Evolutionary conservation across 2,888 invertebrate species (phyloP), one percentile per base, ranked within the genome.

Genomic region (Ophion ventricosus): DNA sequence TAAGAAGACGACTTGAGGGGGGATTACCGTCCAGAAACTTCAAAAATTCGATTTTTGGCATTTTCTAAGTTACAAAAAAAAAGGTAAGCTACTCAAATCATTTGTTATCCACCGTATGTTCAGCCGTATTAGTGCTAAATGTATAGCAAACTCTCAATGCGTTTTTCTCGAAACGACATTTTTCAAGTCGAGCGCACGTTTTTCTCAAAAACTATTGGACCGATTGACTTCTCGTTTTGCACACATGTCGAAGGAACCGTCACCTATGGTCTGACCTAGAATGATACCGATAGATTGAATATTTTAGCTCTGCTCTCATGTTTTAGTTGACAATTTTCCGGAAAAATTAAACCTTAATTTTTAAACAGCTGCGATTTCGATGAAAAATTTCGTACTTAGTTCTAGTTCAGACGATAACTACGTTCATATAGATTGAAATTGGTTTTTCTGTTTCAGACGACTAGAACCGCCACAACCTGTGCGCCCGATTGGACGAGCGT

Each of bases 371-470:
- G n/a, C n/a, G n/a, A 61, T 43, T 73, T 63, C 63, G 43, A 67
- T 77, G 4, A 57, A 77, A 77, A 67, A 57, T 57, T 35, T 67
- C 23, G 67, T 57, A 77, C 17, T 76, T 76, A 61, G 1, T 57
- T 77, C 67, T 67, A 56, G 56, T 29, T 77, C 67, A 59, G 77
- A 77, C 77, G 56, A 77, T 56, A 77, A 77, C 3, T 61, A 74
- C 14, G 63, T 74, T 74, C 43, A 63, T 74, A 63, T 61, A 74
- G 72, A 59, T 73, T 73, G 5, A 8, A 61, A 74, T 43, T 43
- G 61, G 5, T 43, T 61, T 14, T 26, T n/a, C 11, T 61, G 40
- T 43, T 73, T 73, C 61, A 14, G 73, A 0, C 43, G 73, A 73
- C 76, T 76, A 64, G 17, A 49, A 66, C 49, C 35, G 49, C 66